Percentiles rank a stretch among this genome's conserved stretches.
Evolutionary conservation across 2,888 invertebrate species (phyloP).

Genomic region (Drosophila maculinotata): DNA sequence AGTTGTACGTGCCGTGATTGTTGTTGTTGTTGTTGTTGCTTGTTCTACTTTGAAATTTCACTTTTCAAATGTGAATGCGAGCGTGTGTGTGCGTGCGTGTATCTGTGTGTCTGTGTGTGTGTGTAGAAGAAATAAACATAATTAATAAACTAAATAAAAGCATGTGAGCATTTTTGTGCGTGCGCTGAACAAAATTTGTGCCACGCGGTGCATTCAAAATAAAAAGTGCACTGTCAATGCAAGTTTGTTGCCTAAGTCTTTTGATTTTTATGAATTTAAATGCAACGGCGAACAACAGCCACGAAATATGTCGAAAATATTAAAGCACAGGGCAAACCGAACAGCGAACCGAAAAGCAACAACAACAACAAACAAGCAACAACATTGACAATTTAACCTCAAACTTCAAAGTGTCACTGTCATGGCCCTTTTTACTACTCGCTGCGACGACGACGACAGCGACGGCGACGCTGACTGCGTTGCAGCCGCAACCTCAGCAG

Average conservation of each 20-base stretch:
- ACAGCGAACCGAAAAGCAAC: conserved; percentile 18
- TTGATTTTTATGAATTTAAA: conserved; percentile 37
- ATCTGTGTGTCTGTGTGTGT: conserved; percentile 18
- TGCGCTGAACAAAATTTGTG: conserved; percentile 41
- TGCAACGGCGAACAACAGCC: conserved; percentile 30
- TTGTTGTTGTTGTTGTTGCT: conserved; percentile 46
- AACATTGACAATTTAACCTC: conserved; percentile 81
- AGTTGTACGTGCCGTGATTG: conserved; percentile 50
- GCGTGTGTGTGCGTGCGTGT: conserved; percentile 21
- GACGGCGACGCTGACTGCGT: too few species aligned
- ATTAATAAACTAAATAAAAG: conserved; percentile 72
- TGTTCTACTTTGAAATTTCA: conserved; percentile 77
- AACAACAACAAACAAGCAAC: conserved; percentile 21
- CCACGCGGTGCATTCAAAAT: conserved; percentile 14
- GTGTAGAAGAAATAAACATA: conserved; percentile 47
- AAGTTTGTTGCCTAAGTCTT: conserved; percentile 68
- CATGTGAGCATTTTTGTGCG: conserved; percentile 60
- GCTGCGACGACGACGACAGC: too few species aligned
- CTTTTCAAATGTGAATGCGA: conserved; percentile 67
- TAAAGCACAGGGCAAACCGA: conserved; percentile 35
- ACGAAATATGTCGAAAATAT: conserved; percentile 62
- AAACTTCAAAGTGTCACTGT: conserved; percentile 84
- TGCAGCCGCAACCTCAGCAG: conserved; percentile 50
- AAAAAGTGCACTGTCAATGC: conserved; percentile 32
- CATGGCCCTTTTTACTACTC: conserved; percentile 83